Percentiles rank a stretch among this genome's conserved stretches.
Evolutionary conservation across 1,140 invertebrate species (phyloP).

Genomic region (Scylla paramamosain): DNA sequence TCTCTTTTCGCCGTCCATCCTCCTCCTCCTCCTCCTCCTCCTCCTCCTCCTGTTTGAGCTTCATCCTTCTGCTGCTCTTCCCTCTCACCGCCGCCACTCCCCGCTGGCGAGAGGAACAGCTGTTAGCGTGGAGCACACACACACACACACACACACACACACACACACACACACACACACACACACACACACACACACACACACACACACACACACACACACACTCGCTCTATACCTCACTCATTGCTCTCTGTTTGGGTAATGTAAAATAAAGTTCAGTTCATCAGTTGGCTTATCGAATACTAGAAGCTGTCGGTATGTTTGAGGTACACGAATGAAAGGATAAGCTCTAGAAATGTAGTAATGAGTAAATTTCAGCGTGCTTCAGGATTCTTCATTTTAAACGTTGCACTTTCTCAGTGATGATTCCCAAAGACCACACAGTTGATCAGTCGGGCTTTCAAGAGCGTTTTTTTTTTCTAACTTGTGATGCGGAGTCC

Average conservation of each 20-base stretch:
- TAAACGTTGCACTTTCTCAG: background rate
- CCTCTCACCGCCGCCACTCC: background rate
- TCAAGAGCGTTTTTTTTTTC: too few relatives aligned
- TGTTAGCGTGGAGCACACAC: background rate
- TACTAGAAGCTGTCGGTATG: too few relatives aligned
- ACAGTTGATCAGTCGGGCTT: too few relatives aligned
- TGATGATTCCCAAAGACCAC: too few relatives aligned
- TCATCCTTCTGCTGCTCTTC: background rate
- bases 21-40: background rate
- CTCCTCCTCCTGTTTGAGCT: background rate
- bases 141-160: conserved; percentile 18
- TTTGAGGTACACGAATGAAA: too few relatives aligned
- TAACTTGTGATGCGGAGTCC: too few relatives aligned
- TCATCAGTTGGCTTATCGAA: too few relatives aligned
- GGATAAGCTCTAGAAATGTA: too few relatives aligned
- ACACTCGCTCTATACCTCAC: too few relatives aligned
- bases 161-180: conserved; percentile 20
- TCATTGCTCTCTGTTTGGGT: too few relatives aligned
- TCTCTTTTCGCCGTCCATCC: background rate
- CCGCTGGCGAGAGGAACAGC: background rate
- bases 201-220: background rate
- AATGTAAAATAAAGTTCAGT: too few relatives aligned
- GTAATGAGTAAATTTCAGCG: too few relatives aligned
- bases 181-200: conserved; percentile 6
- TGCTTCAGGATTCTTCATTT: background rate